A percentile compares a stretch with the other conserved stretches of the same genome.
phyloP scores from a whole-genome alignment of 1,140 invertebrate species.

The Homarus americanus region DNA sequence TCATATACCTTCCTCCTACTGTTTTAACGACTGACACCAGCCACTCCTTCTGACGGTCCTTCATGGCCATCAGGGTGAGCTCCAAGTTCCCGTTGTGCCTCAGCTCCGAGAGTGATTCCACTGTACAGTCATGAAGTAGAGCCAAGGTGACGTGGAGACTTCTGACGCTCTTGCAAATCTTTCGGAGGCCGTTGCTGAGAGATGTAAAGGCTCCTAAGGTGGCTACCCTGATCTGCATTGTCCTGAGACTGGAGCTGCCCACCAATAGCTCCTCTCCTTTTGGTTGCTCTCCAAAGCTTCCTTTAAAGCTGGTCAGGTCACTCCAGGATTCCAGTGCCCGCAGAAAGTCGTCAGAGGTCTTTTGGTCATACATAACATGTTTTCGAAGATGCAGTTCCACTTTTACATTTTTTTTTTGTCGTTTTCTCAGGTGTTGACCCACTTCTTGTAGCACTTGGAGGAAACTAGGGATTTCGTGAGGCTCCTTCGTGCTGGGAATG shows the following conservation, averaged over 20 bases:
- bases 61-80: constrained; percentile 16
- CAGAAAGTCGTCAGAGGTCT: constrained; percentile 31
- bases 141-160: constrained; percentile 26
- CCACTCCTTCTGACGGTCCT: constrained; percentile 43
- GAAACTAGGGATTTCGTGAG: constrained; percentile 14
- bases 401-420: constrained; percentile 33
- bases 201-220: constrained; percentile 27
- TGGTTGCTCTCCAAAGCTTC: constrained; percentile 27
- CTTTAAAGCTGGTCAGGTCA: constrained; percentile 27
- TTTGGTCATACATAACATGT: background rate
- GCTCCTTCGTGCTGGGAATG: constrained; percentile 23
- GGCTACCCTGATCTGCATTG: constrained; percentile 19
- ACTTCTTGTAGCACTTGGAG: constrained; percentile 13
- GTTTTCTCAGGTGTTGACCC: constrained; percentile 33
- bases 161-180: constrained; percentile 38
- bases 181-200: constrained; percentile 28
- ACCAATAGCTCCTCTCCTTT: constrained; percentile 30
- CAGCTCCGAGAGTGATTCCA: constrained; percentile 28
- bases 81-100: constrained; percentile 30
- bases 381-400: constrained; percentile 42
- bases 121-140: constrained; percentile 1
- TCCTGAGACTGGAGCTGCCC: background rate
- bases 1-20: constrained; percentile 35
- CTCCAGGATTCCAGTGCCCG: constrained; percentile 13
- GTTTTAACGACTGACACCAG: constrained; percentile 27